A percentile compares a stretch with the other conserved stretches of the same genome.
Conservation (phyloP, 2,113 vertebrate genomes). For the Cranoglanis bouderius region DNA sequence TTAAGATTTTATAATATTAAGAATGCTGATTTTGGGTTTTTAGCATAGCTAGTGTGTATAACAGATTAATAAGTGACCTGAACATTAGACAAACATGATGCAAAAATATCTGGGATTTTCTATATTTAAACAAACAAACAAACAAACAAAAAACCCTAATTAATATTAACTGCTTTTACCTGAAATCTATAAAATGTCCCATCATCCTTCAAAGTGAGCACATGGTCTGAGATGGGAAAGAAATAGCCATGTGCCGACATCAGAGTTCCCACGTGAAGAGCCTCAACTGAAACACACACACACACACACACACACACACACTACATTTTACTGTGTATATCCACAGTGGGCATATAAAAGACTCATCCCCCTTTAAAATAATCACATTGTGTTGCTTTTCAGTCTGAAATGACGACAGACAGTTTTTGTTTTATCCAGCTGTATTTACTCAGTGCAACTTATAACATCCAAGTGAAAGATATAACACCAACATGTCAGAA, state of each 20-base stretch:
- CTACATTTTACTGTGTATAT: no score
- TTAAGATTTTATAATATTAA: neutral
- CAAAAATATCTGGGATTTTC: neutral
- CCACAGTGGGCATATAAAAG: no score
- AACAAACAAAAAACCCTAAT: neutral
- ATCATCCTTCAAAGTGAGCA: slow-evolving; percentile 83
- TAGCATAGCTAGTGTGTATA: neutral
- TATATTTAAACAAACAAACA: neutral
- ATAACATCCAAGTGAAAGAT: no score
- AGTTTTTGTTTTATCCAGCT: no score
- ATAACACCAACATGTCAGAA: no score
- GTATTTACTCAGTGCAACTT: no score
- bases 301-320: neutral
- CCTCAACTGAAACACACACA: slow-evolving; percentile 74
- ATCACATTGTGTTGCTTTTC: no score
- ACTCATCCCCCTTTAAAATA: no score
- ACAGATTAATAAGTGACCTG: neutral
- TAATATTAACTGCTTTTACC: slow-evolving; percentile 56
- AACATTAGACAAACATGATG: neutral
- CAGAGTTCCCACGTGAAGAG: slow-evolving; percentile 82
- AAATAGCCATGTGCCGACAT: slow-evolving; percentile 88
- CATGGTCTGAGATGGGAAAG: slow-evolving; percentile 86
- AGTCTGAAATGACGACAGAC: no score
- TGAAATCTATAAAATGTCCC: slow-evolving; percentile 87
- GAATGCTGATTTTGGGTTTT: neutral